Evolutionary conservation across 2,888 invertebrate genomes (phyloP).

Genomic region (Abrostola tripartita): DNA sequence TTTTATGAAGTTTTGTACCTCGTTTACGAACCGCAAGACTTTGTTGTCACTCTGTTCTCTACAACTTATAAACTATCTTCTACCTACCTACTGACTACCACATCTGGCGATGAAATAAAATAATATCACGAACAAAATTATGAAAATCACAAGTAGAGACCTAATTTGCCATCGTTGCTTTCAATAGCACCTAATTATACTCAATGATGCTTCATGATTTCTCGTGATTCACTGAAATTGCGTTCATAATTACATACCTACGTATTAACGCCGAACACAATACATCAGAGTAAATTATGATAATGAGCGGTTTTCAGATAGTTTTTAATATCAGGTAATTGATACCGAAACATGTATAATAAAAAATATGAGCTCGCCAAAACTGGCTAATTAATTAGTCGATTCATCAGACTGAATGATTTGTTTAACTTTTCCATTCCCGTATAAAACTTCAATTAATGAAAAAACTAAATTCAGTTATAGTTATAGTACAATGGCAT

Average conservation of each 20-base stretch:
- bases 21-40: constrained; percentile 39
- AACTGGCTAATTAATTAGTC: constrained; percentile 60
- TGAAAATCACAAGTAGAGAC: constrained; percentile 17
- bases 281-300: constrained; percentile 27
- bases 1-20: constrained; percentile 47
- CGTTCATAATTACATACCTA: constrained; percentile 19
- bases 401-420: constrained; percentile 54
- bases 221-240: constrained; percentile 39
- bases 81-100: neutral
- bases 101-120: constrained; percentile 13
- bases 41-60: constrained; percentile 29
- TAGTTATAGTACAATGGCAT: no score
- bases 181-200: constrained; percentile 43
- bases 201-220: constrained; percentile 36
- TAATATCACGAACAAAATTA: constrained; percentile 15
- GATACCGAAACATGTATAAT: constrained; percentile 55
- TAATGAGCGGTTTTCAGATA: constrained; percentile 22
- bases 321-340: constrained; percentile 44
- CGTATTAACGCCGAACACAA: constrained; percentile 31
- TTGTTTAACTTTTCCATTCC: constrained; percentile 47
- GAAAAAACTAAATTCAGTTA: constrained; percentile 38
- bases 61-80: constrained; percentile 28
- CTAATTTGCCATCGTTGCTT: constrained; percentile 29
- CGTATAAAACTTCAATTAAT: constrained; percentile 50
- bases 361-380: constrained; percentile 43